phyloP scores from a whole-genome alignment of 2,888 invertebrate species.

The Thecophora atra region DNA sequence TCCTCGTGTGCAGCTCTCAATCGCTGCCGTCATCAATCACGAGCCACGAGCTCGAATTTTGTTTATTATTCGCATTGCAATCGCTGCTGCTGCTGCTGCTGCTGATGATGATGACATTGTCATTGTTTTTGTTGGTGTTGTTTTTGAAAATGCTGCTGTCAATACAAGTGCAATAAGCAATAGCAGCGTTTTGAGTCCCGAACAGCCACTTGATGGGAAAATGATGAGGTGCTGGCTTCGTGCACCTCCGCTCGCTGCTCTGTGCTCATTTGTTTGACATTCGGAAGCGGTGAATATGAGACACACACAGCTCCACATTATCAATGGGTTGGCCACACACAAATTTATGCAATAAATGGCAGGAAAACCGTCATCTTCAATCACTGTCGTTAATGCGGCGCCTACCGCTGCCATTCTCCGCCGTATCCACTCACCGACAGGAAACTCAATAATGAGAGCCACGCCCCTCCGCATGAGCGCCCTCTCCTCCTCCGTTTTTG shows the following conservation, averaged over 20 bases:
- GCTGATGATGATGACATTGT: not conserved
- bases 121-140: slow-evolving; percentile 16
- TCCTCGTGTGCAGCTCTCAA: not conserved
- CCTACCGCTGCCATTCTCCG: not conserved
- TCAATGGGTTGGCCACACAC: not conserved
- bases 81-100: too few relatives aligned
- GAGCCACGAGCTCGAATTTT: slow-evolving; percentile 2
- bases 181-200: not conserved
- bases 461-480: not conserved
- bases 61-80: slow-evolving; percentile 27
- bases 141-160: slow-evolving; percentile 5
- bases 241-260: not conserved
- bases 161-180: slow-evolving; percentile 18
- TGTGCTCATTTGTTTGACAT: slow-evolving; percentile 25
- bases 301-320: not conserved
- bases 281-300: not conserved
- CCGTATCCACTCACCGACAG: not conserved
- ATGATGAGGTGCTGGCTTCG: slow-evolving; percentile 27
- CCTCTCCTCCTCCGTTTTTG: slow-evolving; percentile 26
- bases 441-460: slow-evolving; percentile 17
- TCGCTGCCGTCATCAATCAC: not conserved
- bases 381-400: slow-evolving; percentile 39
- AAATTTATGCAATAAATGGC: slow-evolving; percentile 30
- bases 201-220: slow-evolving; percentile 24
- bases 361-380: slow-evolving; percentile 41